These are phyloP conservation scores for Austrofundulus limnaeus DNA, from an alignment of 2,113 vertebrate genomes.

Conservation along the genomic window DNA sequence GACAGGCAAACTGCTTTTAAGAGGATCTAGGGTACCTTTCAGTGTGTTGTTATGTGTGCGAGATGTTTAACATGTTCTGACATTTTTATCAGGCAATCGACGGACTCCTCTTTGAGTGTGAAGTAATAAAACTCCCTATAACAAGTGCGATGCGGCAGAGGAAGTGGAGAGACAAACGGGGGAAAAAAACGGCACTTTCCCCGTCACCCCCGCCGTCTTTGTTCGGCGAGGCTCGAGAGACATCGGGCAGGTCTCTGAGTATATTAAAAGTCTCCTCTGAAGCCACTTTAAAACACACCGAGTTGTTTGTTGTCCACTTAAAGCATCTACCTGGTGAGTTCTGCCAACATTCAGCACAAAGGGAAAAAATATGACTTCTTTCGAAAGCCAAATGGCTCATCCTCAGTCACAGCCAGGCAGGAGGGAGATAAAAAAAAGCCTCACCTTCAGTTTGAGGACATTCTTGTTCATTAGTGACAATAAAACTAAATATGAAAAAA, in stretches of 20 bases:
- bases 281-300: slow-evolving; percentile 55
- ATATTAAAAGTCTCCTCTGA: slow-evolving; percentile 46
- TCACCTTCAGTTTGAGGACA: too few relatives aligned
- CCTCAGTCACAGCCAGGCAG: slow-evolving; percentile 24
- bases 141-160: too few relatives aligned
- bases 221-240: too few relatives aligned
- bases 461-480: too few relatives aligned
- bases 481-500: too few relatives aligned
- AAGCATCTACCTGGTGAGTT: slow-evolving; percentile 14
- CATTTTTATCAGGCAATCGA: slow-evolving; percentile 30
- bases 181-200: too few relatives aligned
- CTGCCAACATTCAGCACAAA: slow-evolving; percentile 37
- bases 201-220: too few relatives aligned
- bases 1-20: slow-evolving; percentile 38
- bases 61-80: slow-evolving; percentile 2
- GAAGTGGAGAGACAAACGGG: too few relatives aligned
- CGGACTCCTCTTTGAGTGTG: slow-evolving; percentile 31
- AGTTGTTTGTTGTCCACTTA: slow-evolving; percentile 32
- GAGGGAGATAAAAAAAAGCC: not conserved
- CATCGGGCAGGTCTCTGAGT: not conserved
- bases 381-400: slow-evolving; percentile 49
- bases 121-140: slow-evolving; percentile 32
- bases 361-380: slow-evolving; percentile 17
- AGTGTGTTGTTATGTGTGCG: not conserved
- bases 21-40: slow-evolving; percentile 27